phyloP scores from a whole-genome alignment of 2,113 vertebrate genomes.

The Phalacrocorax carbo region DNA sequence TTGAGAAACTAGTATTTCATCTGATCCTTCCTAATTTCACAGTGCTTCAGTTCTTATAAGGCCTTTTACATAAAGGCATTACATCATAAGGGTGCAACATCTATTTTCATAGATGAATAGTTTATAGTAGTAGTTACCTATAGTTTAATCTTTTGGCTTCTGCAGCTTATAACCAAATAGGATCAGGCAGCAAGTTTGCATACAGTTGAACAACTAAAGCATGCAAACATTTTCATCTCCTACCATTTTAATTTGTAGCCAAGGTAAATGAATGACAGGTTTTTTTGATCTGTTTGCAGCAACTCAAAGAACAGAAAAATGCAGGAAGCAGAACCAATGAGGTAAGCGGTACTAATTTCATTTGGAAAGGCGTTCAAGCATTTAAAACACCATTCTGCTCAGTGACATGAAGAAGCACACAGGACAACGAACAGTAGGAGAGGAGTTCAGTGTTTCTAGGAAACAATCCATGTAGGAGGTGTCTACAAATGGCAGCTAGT shows the following conservation, averaged over 20 bases:
- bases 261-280: background rate
- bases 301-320: slow-evolving; percentile 97
- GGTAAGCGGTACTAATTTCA: slow-evolving; percentile 69
- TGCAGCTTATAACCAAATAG: background rate
- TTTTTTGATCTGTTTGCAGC: slow-evolving; percentile 69
- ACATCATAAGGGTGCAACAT: background rate
- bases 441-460: background rate
- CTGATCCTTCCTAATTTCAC: background rate
- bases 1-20: background rate
- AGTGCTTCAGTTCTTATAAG: background rate
- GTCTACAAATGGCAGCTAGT: background rate
- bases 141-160: background rate
- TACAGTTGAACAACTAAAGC: background rate
- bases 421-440: background rate
- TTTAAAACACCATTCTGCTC: background rate
- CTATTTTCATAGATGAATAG: background rate
- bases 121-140: background rate
- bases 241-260: background rate
- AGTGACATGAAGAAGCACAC: background rate
- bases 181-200: background rate
- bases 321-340: slow-evolving; percentile 90
- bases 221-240: background rate
- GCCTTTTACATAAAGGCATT: background rate
- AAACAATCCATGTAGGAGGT: rapidly evolving
- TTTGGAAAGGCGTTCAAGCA: background rate